Base-by-base conservation (phyloP, 2,113 vertebrate genomes). In the Oryzias javanicus region DNA sequence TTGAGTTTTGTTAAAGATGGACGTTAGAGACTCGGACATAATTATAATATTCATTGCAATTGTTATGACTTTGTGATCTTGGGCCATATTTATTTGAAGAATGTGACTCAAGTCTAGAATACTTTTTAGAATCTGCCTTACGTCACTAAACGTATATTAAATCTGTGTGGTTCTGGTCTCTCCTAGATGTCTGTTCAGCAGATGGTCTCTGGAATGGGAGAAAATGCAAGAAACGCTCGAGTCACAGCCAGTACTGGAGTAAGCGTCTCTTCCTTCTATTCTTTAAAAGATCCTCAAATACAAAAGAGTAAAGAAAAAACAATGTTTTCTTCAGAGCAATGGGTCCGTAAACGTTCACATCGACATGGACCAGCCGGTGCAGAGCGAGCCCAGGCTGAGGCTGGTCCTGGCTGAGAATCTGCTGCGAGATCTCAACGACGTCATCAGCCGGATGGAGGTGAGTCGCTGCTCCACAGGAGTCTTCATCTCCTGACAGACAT, bases 321-420 rank as follows among this genome's bases (percentile, higher is more conserved):
- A n/a, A 14, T 0, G 5, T 45, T 25, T 59, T 19, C 10, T 49
- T 81, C 74, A 93, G 92, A 91, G 79, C 76, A 92, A 92, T 27
- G 93, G 94, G 44, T 93, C 93, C 19, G 91, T 96, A 79, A 94
- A 95, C 58, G 92, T 96, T 70, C 94, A 95, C 88, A 94, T 96
- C 53, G 94, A 96, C 76, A 90, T 97, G 94, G 94, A 95, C 77
- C 91, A 92, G 48, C 86, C 89, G 2, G 77, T 91, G 27, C 87
- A 96, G 90, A 96, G 95, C 14, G 95, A 96, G 71, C 94, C 95
- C 0, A 87, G 95, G n/a, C 90, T 96, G 27, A 89, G 95, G 60
- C 91, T 97, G 45, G 90, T 95, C 42, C 79, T 96, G 85, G 94
- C 94, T 4, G 94, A 96, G 81, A 94, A 94, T 65, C 90, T 97